Base-by-base conservation (phyloP, 2,888 invertebrate genomes). In the Clivina fossor region DNA sequence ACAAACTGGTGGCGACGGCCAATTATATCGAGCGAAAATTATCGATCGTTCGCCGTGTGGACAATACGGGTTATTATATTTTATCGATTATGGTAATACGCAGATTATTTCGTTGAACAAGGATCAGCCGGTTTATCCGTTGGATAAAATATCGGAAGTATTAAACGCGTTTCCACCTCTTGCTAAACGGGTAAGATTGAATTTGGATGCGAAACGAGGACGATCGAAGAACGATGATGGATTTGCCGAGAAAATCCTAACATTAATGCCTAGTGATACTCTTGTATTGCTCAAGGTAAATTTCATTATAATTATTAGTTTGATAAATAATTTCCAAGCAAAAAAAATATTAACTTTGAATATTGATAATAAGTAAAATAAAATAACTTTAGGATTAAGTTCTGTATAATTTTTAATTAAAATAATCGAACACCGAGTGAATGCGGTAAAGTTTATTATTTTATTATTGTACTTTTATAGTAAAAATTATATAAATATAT, bases 211-310 rank as follows among this genome's bases (percentile, higher is more conserved):
- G 2, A 51, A 47, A 43, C 35, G 64, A 69, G 63, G 62, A 60
- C 20, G 43, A 71, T n/a, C n/a, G n/a, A 66, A 69, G 2, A 54
- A 53, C 3, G 71, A 72, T 9, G 61, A 59, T 1, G 68, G 72
- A 60, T 75, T 75, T 62, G 69, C 70, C 1, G 60, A 65, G 0
- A 68, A 71, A 51, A 64, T 78, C 2, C 56, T 55, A 1, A 68
- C 71, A 44, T 62, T 80, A 61, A 71, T 79, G 46, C 81, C 83
- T 1, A 76, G 80, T 59, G 80, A 80, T 53, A 79, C 81, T 61
- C 70, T 80, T 54, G 74, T 88, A 60, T 76, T 86, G 20, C 73
- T 76, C 9, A 78, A 76, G 63, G 67, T 76, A 4, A 63, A 74
- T 0, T 61, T 60, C 24, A 60, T 63, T n/a, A 64, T 63, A n/a